Base-by-base conservation (phyloP, 2,888 invertebrate genomes). In the Belgica antarctica region DNA sequence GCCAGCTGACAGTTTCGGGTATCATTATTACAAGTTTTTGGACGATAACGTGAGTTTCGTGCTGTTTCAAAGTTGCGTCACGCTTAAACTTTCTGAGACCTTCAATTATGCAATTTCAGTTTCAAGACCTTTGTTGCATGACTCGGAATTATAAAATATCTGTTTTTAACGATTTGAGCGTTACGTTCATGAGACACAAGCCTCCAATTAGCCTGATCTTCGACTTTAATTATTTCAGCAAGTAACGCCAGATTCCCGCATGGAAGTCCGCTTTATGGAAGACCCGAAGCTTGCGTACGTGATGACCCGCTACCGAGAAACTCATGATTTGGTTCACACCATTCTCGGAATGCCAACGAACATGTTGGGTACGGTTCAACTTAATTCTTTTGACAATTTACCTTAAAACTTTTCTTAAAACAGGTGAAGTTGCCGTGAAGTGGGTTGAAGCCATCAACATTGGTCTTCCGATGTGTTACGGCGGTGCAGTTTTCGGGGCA, bases 371-470 rank as follows among this genome's bases (percentile, higher is more conserved):
- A 86, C 83, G 87, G 15, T 34, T 19, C n/a, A 15, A 47, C 10
- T 25, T 19, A 31, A 10, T 27, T 52, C 12, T 52, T 52, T 47
- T 12, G 12, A 12, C 22, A 57, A 7, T 4, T 22, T 7, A 25
- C 3, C 10, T 57, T 25, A 2, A 4, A 19, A 2, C 15, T n/a
- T 86, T 17, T 52, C 5, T 52, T 52, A 3, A n/a, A n/a, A n/a
- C 52, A 52, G 52, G 52, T 3, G 65, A 97, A 85, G 95, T 97
- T 4, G 87, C 93, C 10, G 92, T 99, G 3, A 99, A 99, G 82
- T 97, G 97, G 95, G 87, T 99, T 62, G 99, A 99, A 84, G 98
- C 91, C 0, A 85, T 98, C 71, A 99, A 99, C 81, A 92, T 91
- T 10, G 89, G 87, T 65, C 82, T 99, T 25, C 99, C 99, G 0